A percentile compares a stretch with the other conserved stretches of the same genome.
Conservation (phyloP, 1,140 invertebrate species). For the Oscheius sp. region DNA sequence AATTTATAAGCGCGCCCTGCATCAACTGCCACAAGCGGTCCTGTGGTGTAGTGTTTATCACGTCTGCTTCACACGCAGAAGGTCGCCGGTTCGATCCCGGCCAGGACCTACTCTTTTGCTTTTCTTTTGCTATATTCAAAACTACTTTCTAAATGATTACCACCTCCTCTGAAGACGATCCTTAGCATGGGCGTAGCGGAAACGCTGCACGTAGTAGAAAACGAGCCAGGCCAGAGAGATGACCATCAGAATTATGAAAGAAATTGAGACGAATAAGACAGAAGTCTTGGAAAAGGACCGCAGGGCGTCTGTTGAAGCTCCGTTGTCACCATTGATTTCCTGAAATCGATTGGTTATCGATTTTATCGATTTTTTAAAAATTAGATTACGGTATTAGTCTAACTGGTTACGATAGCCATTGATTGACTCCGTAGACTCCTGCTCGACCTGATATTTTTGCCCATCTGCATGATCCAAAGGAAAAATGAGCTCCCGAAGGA, state of each 20-base stretch:
- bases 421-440: too few relatives aligned
- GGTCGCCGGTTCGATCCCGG: slow-evolving; percentile 56
- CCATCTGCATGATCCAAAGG: too few relatives aligned
- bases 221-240: slow-evolving; percentile 87
- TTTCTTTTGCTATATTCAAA: too few relatives aligned
- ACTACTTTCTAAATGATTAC: not conserved
- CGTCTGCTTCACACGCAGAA: slow-evolving; percentile 57
- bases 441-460: not conserved
- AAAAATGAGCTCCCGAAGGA: too few relatives aligned
- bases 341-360: too few relatives aligned
- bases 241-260: slow-evolving; percentile 88
- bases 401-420: too few relatives aligned
- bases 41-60: slow-evolving; percentile 58
- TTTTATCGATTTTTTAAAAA: too few relatives aligned
- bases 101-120: slow-evolving; percentile 43
- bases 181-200: slow-evolving; percentile 86
- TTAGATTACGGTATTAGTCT: too few relatives aligned
- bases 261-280: slow-evolving; percentile 81
- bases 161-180: slow-evolving; percentile 71
- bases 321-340: not conserved
- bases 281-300: slow-evolving; percentile 59
- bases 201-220: slow-evolving; percentile 86
- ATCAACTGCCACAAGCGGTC: too few relatives aligned
- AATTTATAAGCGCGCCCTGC: too few relatives aligned
- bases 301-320: slow-evolving; percentile 42